A percentile compares a stretch with the other conserved stretches of the same genome.
Conservation (phyloP, 92 coral and sea anemone genomes). For the Palythoa grandiflora region DNA sequence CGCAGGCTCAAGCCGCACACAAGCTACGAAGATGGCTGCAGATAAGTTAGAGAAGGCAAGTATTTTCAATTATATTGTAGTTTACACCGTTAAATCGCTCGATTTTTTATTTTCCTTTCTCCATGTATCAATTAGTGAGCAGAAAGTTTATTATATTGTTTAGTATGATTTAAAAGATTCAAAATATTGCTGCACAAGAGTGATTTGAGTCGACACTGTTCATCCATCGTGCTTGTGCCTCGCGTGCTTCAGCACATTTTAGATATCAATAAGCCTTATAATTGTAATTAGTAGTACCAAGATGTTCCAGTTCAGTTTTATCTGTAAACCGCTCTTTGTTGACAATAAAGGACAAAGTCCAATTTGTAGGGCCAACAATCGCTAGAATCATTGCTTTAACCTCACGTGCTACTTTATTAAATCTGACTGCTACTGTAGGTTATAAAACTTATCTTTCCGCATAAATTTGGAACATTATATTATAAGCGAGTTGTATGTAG, state of each 20-base stretch:
- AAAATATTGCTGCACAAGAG: conserved; percentile 1
- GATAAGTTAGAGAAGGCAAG: conserved; percentile 20
- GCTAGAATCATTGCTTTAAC: conserved; percentile 3
- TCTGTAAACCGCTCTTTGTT: conserved; percentile 1
- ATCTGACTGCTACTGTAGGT: neutral
- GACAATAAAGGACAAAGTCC: neutral
- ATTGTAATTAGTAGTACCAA: neutral
- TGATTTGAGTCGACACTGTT: conserved; percentile 18
- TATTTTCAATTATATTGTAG: conserved; percentile 4
- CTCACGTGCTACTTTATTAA: neutral
- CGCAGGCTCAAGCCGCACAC: conserved; percentile 34
- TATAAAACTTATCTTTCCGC: neutral
- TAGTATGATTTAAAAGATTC: conserved; percentile 4
- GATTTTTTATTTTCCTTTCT: neutral
- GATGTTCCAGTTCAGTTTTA: conserved; percentile 4
- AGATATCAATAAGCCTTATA: neutral
- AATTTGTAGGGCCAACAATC: conserved; percentile 5
- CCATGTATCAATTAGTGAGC: conserved; percentile 9
- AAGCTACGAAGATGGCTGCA: conserved; percentile 17
- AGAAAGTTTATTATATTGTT: conserved; percentile 4
- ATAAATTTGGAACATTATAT: neutral
- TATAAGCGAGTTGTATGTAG: neutral
- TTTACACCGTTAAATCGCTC: conserved; percentile 22
- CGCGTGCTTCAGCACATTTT: neutral
- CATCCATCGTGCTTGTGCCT: neutral